Evolutionary conservation across 2,113 vertebrate species (phyloP).

Genomic region (Thamnophis sirtalis): DNA sequence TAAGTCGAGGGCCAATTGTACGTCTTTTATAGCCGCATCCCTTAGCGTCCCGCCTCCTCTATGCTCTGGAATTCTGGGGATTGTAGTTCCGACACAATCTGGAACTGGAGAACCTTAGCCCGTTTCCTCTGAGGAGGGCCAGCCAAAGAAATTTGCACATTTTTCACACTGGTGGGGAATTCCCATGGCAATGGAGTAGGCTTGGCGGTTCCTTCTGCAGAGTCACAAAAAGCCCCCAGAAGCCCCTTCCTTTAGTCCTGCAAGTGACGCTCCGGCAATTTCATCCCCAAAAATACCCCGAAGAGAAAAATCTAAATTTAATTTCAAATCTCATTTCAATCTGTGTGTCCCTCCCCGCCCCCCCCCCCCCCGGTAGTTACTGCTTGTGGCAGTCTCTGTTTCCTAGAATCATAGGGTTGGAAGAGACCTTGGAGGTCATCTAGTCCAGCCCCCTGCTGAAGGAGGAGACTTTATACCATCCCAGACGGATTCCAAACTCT

Average conservation of each 20-base stretch:
- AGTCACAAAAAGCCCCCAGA: background rate
- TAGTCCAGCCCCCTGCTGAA: background rate
- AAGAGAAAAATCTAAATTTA: background rate
- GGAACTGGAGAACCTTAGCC: background rate
- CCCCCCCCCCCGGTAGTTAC: too few species aligned
- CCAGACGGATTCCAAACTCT: background rate
- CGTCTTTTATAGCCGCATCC: background rate
- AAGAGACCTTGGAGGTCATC: background rate
- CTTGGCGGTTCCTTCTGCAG: background rate
- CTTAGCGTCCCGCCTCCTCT: fast-evolving
- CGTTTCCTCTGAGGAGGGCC: background rate
- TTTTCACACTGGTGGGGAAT: background rate
- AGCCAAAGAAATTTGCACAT: background rate
- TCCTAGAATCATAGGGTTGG: background rate
- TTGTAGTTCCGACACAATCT: background rate
- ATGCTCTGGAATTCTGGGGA: background rate
- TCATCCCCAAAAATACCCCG: background rate
- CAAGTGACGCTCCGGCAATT: too few species aligned
- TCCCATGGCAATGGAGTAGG: background rate
- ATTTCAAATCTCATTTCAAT: background rate
- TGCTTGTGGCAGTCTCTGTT: background rate
- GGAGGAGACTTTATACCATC: background rate
- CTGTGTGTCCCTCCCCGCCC: too few species aligned
- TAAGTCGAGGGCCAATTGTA: background rate
- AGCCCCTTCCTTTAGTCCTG: background rate